phyloP scores from a whole-genome alignment of 2,888 invertebrate species.

The Hermodice carunculata region DNA sequence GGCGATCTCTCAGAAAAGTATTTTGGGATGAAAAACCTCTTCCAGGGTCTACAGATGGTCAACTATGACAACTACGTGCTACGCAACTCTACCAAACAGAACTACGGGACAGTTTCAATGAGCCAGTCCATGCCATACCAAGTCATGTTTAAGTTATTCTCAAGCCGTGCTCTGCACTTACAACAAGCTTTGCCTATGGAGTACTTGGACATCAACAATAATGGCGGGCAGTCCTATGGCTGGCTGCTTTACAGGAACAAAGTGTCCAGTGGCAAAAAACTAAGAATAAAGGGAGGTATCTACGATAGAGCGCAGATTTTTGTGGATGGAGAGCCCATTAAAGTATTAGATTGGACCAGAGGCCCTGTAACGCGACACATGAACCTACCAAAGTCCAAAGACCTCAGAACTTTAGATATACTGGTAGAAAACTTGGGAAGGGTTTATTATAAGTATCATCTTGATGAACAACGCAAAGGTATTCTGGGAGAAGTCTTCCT shows the following conservation, averaged over 20 bases:
- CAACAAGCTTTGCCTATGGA: conserved; percentile 59
- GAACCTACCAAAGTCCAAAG: no score
- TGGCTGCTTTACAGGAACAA: conserved; percentile 73
- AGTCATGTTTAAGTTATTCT: neutral
- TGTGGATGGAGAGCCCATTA: conserved; percentile 18
- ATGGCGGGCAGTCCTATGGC: conserved; percentile 74
- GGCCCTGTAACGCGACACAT: no score
- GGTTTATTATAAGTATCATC: conserved; percentile 22
- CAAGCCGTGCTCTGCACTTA: neutral
- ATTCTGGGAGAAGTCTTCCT: conserved; percentile 16
- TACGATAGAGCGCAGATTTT: conserved; percentile 70
- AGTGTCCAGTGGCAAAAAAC: conserved; percentile 35
- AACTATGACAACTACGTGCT: no score
- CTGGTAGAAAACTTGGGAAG: conserved; percentile 40
- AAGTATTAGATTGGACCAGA: conserved; percentile 63
- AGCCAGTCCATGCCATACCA: neutral
- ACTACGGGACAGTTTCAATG: no score
- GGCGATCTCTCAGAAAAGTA: conserved; percentile 91
- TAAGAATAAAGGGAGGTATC: conserved; percentile 45
- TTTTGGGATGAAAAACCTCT: conserved; percentile 57
- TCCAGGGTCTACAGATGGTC: no score
- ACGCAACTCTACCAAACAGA: no score
- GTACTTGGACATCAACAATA: conserved; percentile 56
- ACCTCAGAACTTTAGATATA: conserved; percentile 18
- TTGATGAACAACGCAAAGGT: conserved; percentile 28